Conservation (phyloP, 2,888 invertebrate species). For the Lasioglossum calceatum region DNA sequence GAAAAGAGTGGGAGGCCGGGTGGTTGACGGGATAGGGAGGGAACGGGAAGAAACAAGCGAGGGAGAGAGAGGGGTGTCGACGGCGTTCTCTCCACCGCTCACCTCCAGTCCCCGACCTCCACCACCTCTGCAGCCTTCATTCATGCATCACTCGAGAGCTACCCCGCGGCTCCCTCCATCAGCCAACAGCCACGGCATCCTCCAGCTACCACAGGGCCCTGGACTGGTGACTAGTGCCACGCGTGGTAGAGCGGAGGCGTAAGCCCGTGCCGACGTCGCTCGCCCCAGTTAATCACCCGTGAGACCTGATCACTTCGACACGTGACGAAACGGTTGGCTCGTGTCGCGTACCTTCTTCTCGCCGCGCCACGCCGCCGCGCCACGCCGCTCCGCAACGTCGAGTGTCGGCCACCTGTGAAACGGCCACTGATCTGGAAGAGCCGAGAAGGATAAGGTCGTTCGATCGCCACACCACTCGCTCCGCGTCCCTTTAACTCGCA, state of each 20-base stretch:
- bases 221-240: constrained; percentile 55
- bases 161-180: constrained; percentile 57
- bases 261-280: constrained; percentile 61
- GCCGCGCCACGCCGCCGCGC: neutral
- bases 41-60: neutral
- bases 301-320: constrained; percentile 64
- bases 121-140: constrained; percentile 65
- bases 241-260: constrained; percentile 71
- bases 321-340: constrained; percentile 65
- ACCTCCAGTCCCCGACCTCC: constrained; percentile 35
- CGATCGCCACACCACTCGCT: constrained; percentile 41
- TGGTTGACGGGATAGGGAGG: neutral
- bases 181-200: constrained; percentile 29
- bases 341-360: constrained; percentile 15
- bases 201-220: constrained; percentile 33
- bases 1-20: neutral
- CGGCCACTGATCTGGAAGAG: constrained; percentile 67
- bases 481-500: neutral
- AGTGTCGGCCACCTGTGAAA: constrained; percentile 69
- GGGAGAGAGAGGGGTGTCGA: constrained; percentile 23
- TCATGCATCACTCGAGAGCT: constrained; percentile 68
- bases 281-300: constrained; percentile 67
- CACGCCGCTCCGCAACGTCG: constrained; percentile 21
- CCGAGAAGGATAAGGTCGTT: constrained; percentile 67
- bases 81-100: constrained; percentile 24